Base-by-base conservation (phyloP, 2,113 vertebrate species). In the Cynocephalus volans region DNA sequence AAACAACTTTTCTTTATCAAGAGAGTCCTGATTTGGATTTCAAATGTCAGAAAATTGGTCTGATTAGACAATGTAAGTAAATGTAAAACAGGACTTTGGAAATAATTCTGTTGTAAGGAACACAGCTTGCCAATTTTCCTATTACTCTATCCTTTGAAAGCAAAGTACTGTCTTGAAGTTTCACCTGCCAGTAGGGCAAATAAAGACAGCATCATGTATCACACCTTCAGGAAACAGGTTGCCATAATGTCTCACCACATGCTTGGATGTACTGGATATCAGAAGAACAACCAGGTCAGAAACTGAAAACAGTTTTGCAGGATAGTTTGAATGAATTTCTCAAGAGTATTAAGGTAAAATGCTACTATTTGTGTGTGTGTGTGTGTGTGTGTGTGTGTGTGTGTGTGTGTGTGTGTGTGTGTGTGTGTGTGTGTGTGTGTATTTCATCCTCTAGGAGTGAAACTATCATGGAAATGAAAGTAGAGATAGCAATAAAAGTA, bases 241-340 rank as follows among this genome's bases (percentile, higher is more conserved):
- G 33, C 88, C 13, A 1, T 50, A 72, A 15, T 15, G 89, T 54
- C 45, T 60, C 50, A 36, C 0, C 9, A 87, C 26, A 41, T 73
- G 11, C 0, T 13, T 69, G 52, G 26, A 45, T 92, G 3, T 92
- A n/a, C 64, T 96, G 69, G 14, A 50, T 95, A 56, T 65, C 41
- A 65, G 48, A 90, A 64, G 65, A 87, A 45, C n/a, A 81, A 54
- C 11, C 21, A 45, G 76, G 58, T 81, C 0, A 33, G 56, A 97
- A 80, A 83, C n/a, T 83, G 79, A 93, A 94, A 97, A 95, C 21
- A 95, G 50, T 95, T 96, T 97, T 94, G 41, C 26, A 58, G 76
- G 96, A 73, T 41, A 94, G 12, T 50, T 64, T 83, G 70, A 73
- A 4, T 93, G 36, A 92, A 56, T 83, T 24, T 84, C 83, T 95